Conservation (phyloP, 2,888 invertebrate species). For the Rotaria socialis region DNA sequence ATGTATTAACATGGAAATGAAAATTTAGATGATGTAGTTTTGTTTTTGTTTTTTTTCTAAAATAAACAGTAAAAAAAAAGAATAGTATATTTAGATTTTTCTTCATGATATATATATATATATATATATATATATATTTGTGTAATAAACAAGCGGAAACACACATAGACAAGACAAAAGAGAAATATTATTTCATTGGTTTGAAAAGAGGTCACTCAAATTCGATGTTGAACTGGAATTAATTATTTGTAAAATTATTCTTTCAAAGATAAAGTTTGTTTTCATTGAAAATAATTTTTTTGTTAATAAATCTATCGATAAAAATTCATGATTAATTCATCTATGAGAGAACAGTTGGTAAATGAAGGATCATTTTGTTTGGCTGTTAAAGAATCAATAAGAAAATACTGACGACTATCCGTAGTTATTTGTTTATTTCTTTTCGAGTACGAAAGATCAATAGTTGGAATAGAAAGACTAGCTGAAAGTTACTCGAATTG, state of each 20-base stretch:
- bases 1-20: no score
- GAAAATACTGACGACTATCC: not conserved
- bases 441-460: not conserved
- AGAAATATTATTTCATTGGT: not conserved
- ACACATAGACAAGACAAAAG: slow-evolving; percentile 6
- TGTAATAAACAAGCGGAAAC: no score
- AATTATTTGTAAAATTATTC: not conserved
- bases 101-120: no score
- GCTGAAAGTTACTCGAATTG: no score
- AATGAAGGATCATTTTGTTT: slow-evolving; percentile 29
- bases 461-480: not conserved
- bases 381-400: not conserved
- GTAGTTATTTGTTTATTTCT: not conserved
- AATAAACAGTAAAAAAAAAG: not conserved
- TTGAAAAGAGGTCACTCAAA: not conserved
- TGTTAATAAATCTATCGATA: not conserved
- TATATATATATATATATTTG: no score
- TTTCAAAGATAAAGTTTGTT: not conserved
- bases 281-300: not conserved
- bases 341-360: slow-evolving; percentile 18
- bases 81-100: no score
- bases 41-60: not conserved
- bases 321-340: not conserved
- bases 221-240: not conserved
- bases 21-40: no score